Conservation (phyloP, 2,797 vertebrate species). For the Lithobates pipiens region DNA sequence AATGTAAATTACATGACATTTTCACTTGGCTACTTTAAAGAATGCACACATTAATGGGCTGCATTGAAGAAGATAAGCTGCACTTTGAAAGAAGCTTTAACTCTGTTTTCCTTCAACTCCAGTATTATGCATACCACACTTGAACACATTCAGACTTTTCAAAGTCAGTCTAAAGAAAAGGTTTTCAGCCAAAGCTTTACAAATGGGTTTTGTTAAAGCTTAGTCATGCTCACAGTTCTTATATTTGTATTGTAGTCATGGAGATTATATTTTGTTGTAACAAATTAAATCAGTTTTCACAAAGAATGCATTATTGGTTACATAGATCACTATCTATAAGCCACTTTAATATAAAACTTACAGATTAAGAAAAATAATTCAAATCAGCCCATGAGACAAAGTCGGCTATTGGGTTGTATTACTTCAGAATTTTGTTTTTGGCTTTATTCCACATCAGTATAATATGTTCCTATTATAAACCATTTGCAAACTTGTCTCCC, state of each 20-base stretch:
- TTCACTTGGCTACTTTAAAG: neutral
- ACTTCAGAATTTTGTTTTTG: neutral
- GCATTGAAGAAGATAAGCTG: neutral
- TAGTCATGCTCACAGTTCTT: neutral
- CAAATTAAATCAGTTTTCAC: constrained; percentile 65
- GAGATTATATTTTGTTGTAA: constrained; percentile 61
- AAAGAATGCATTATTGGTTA: neutral
- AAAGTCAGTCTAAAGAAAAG: neutral
- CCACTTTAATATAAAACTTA: neutral
- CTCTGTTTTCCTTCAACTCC: neutral
- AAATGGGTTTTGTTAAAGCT: neutral
- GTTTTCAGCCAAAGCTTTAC: neutral
- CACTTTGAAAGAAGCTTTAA: neutral
- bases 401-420: neutral
- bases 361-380: neutral
- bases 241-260: neutral
- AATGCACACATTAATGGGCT: neutral
- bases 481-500: neutral
- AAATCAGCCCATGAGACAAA: neutral
- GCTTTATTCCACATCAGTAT: neutral
- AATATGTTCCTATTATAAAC: neutral
- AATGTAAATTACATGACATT: neutral
- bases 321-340: neutral
- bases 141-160: neutral
- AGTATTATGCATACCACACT: neutral